Conservation (phyloP, 2,797 vertebrate species). For the Xerus rutilus region DNA sequence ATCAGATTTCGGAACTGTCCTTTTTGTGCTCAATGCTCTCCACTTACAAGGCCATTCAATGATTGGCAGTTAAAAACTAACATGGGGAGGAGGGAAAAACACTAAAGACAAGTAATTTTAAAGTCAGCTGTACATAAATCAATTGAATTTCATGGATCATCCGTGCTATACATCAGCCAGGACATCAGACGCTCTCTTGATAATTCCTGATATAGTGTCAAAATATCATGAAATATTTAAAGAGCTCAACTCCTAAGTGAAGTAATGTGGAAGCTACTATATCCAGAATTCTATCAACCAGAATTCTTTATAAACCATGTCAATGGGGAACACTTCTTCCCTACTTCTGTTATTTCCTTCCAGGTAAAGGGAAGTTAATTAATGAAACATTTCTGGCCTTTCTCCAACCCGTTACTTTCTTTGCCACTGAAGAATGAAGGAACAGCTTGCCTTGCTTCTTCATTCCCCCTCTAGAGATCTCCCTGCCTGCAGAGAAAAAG, state of each 20-base stretch:
- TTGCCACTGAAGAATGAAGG: slow-evolving; percentile 42
- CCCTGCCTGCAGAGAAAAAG: background rate
- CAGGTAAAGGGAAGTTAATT: slow-evolving; percentile 60
- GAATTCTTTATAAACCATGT: slow-evolving; percentile 38
- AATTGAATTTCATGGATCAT: slow-evolving; percentile 31
- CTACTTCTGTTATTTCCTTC: slow-evolving; percentile 18
- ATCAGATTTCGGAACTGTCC: slow-evolving; percentile 26
- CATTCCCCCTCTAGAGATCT: background rate
- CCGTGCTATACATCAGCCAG: slow-evolving; percentile 53
- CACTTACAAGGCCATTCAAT: slow-evolving; percentile 5
- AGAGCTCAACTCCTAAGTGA: slow-evolving; percentile 55
- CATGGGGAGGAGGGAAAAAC: background rate
- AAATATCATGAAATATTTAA: slow-evolving; percentile 75
- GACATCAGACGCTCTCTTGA: slow-evolving; percentile 13
- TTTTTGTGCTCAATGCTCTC: slow-evolving; percentile 3
- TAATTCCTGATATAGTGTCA: slow-evolving; percentile 29
- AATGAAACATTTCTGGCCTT: slow-evolving; percentile 18
- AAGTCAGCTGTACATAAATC: slow-evolving; percentile 56
- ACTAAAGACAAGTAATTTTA: slow-evolving; percentile 6
- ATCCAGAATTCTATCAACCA: background rate
- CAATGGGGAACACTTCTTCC: slow-evolving; percentile 43
- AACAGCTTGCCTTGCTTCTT: background rate
- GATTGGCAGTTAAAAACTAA: slow-evolving; percentile 25
- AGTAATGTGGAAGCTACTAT: background rate
- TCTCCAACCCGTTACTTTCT: background rate